Evolutionary conservation across 2,888 invertebrate genomes (phyloP).

Genomic region (Lepidonotus clava): DNA sequence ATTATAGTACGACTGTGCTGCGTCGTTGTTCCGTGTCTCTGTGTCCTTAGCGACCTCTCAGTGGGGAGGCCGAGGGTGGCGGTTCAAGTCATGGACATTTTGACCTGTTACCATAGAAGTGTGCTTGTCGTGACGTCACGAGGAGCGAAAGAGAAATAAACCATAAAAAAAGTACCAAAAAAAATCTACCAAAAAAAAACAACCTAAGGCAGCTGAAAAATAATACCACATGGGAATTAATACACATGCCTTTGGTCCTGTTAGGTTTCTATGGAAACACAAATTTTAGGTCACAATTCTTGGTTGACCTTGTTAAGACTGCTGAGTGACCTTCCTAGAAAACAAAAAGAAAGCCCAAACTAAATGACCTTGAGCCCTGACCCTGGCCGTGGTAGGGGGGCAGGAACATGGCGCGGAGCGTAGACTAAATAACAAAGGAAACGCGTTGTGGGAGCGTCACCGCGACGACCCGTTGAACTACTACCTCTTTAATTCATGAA

Average conservation of each 20-base stretch:
- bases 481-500: conserved; percentile 40
- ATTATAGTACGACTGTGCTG: background rate
- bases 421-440: background rate
- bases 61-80: conserved; percentile 27
- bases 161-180: background rate
- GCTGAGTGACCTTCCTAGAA: conserved; percentile 51
- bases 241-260: conserved; percentile 37
- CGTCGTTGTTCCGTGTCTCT: background rate
- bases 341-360: no score
- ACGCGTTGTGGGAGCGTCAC: background rate
- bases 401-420: background rate
- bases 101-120: conserved; percentile 32
- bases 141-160: background rate
- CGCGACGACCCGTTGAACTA: no score
- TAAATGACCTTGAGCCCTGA: conserved; percentile 52
- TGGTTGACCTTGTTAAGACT: conserved; percentile 51
- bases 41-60: conserved; percentile 4
- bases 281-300: conserved; percentile 8
- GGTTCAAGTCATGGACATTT: conserved; percentile 50
- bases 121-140: conserved; percentile 29
- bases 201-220: conserved; percentile 48
- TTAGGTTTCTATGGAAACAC: conserved; percentile 41
- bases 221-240: conserved; percentile 24
- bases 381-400: conserved; percentile 48
- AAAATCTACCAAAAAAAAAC: background rate